Evolutionary conservation across 1,140 invertebrate species (phyloP).

Genomic region (Wiebesia pumilae): DNA sequence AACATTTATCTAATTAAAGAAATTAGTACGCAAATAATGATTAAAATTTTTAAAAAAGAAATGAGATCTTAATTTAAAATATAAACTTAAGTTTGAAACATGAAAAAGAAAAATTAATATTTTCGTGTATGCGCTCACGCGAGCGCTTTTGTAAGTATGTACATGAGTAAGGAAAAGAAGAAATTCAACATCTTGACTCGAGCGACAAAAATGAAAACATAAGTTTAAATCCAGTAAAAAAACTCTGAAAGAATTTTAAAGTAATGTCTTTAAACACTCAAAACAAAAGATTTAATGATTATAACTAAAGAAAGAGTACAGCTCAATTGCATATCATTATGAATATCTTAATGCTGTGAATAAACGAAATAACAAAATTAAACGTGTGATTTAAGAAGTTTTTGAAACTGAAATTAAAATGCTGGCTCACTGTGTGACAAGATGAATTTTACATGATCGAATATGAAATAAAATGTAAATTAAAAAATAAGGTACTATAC

Average conservation of each 20-base stretch:
- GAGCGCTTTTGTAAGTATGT: neutral
- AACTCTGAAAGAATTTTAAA: conserved; percentile 30
- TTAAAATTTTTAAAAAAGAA: neutral
- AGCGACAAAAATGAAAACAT: conserved; percentile 44
- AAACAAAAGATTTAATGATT: conserved; percentile 29
- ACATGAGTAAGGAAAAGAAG: conserved; percentile 35
- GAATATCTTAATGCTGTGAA: neutral
- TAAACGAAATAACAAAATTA: neutral
- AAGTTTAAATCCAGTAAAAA: conserved; percentile 37
- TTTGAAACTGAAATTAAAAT: conserved; percentile 42
- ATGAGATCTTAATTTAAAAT: conserved; percentile 25
- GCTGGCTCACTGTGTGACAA: neutral
- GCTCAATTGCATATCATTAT: neutral
- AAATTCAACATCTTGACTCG: conserved; percentile 21
- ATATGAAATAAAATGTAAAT: conserved; percentile 18
- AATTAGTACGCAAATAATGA: neutral
- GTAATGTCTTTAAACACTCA: conserved; percentile 34
- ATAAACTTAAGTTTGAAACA: conserved; percentile 31
- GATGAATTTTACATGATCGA: conserved; percentile 26
- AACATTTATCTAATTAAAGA: neutral
- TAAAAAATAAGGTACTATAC: conserved; percentile 18
- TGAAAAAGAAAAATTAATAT: conserved; percentile 30
- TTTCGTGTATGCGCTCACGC: too few relatives aligned
- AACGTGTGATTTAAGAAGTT: neutral
- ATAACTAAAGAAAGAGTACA: neutral